Base-by-base conservation (phyloP, 2,888 invertebrate species). In the Euclidia mi region DNA sequence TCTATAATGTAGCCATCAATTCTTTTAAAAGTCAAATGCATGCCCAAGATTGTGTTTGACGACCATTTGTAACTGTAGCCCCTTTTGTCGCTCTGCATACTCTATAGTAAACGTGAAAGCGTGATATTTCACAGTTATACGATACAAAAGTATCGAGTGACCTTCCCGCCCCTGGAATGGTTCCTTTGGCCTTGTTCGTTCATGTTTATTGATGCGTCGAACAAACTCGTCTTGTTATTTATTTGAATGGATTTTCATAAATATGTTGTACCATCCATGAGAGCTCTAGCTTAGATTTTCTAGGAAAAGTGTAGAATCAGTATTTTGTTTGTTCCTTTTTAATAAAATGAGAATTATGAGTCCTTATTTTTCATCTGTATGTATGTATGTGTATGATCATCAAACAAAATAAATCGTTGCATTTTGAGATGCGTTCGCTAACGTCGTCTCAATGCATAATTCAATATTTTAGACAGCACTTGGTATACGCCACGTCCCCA, bases 191-290 rank as follows among this genome's bases (percentile, higher is more conserved):
- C 76, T 75, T 76, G 73, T 37, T 20, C 65, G 63, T 70, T 65
- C 70, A 62, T 57, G 51, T 75, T 73, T 75, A 73, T n/a, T n/a
- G n/a, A n/a, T n/a, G n/a, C 67, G 56, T 67, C 66, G 59, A 69
- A 56, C 60, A 58, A 25, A 51, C 53, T 50, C 67, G 41, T 56
- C 52, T 43, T 42, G 63, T 65, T 75, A 72, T 75, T 76, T 76
- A 73, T 73, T 65, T 67, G 58, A 66, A 69, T 72, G 52, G 57
- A 52, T 60, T 64, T 38, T 62, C 56, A 74, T 71, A 71, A 65
- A 72, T 68, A 74, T 51, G 56, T 52, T 52, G 60, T 65, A 57
- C 44, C 64, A 46, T 59, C 34, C 47, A 52, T 67, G 52, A 71
- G 53, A 25, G 31, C 40, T 55, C 53, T 41, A 12, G 10, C 10